These are phyloP conservation scores for Horisme vitalbata DNA, from an alignment of 2,888 invertebrate genomes.

Conservation along the genomic window DNA sequence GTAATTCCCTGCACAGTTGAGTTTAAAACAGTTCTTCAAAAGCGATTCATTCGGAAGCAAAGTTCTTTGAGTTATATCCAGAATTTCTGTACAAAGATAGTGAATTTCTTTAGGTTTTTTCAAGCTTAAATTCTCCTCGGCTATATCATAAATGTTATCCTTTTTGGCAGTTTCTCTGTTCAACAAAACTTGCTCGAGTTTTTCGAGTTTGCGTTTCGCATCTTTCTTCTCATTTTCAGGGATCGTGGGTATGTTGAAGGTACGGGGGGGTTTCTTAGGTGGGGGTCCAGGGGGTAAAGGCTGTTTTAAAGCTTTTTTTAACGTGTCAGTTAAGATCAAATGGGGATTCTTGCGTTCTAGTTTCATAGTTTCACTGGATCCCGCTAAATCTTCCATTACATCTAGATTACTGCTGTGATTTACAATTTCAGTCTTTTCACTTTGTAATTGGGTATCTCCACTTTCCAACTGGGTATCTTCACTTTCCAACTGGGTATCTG, in stretches of 20 bases:
- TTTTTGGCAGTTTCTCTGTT: conserved; percentile 68
- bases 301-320: conserved; percentile 85
- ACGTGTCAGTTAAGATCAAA: conserved; percentile 79
- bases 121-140: conserved; percentile 42
- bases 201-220: conserved; percentile 85
- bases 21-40: conserved; percentile 65
- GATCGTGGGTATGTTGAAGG: conserved; percentile 69
- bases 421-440: conserved; percentile 35
- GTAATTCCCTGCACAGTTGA: conserved; percentile 68
- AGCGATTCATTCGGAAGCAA: conserved; percentile 49
- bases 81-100: conserved; percentile 75
- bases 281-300: conserved; percentile 88
- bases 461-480: not conserved
- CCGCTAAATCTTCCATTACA: conserved; percentile 58
- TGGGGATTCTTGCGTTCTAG: conserved; percentile 73
- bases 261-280: conserved; percentile 89
- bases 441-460: conserved; percentile 12
- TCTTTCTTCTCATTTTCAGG: conserved; percentile 65
- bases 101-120: conserved; percentile 73
- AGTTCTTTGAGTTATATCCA: conserved; percentile 66
- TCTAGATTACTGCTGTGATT: conserved; percentile 53
- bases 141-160: conserved; percentile 40
- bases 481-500: not conserved
- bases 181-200: conserved; percentile 83
- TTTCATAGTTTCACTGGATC: conserved; percentile 70